phyloP scores from a whole-genome alignment of 1,140 invertebrate species.

The Drosophila bifasciata region DNA sequence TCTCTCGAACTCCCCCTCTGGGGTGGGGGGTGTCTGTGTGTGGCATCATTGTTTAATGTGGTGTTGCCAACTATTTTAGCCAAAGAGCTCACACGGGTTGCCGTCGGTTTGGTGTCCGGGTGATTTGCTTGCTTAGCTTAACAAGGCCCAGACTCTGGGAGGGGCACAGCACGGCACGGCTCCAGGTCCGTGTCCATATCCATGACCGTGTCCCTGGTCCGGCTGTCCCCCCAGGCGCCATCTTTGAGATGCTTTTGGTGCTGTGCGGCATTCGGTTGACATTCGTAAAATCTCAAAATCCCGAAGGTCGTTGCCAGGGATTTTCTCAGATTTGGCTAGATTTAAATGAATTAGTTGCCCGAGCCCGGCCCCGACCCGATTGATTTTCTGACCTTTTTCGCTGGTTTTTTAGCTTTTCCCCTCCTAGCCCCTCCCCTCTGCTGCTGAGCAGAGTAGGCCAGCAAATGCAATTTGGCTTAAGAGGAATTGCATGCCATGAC shows the following conservation, averaged over 20 bases:
- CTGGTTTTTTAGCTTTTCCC: constrained; percentile 25
- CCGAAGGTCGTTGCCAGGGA: constrained; percentile 84
- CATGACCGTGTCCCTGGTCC: constrained; percentile 5
- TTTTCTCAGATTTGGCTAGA: constrained; percentile 84
- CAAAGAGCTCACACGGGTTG: constrained; percentile 78
- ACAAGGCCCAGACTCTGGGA: constrained; percentile 29
- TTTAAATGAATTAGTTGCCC: constrained; percentile 84
- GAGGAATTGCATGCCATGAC: constrained; percentile 38
- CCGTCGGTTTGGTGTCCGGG: constrained; percentile 35
- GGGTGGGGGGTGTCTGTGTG: constrained; percentile 30
- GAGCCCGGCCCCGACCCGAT: constrained; percentile 61
- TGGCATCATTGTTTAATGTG: constrained; percentile 76
- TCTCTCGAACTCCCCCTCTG: neutral
- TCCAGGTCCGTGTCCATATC: constrained; percentile 18
- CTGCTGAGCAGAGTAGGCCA: constrained; percentile 41
- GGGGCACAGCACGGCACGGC: constrained; percentile 1
- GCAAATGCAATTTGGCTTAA: constrained; percentile 42
- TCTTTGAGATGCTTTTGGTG: constrained; percentile 68
- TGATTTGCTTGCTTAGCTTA: constrained; percentile 82
- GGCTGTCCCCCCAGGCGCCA: constrained; percentile 43
- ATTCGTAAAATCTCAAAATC: constrained; percentile 84
- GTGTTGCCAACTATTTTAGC: constrained; percentile 83
- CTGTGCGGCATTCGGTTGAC: constrained; percentile 80
- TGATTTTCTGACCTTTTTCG: constrained; percentile 84
- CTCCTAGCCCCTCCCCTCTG: constrained; percentile 5